Conservation (phyloP, 2,888 invertebrate species). For the Drosophila trichaetosa region DNA sequence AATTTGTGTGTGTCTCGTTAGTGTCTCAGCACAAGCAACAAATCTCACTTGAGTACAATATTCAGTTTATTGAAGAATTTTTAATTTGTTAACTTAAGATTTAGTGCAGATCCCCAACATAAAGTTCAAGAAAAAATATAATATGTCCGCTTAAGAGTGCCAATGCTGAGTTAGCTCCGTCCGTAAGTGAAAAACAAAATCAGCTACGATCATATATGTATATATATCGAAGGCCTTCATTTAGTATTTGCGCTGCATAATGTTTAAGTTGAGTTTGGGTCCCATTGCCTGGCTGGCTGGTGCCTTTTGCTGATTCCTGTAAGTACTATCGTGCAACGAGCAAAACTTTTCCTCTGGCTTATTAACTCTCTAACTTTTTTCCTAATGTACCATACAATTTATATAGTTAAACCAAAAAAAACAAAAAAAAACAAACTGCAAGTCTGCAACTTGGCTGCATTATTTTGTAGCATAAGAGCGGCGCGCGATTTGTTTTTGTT, state of each 20-base stretch:
- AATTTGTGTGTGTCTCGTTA: slow-evolving; percentile 1
- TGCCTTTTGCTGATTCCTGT: slow-evolving; percentile 42
- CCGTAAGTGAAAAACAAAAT: slow-evolving; percentile 7
- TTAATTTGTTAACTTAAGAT: neutral
- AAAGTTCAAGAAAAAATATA: neutral
- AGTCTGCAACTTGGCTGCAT: slow-evolving; percentile 32
- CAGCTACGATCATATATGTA: neutral
- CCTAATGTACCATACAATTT: slow-evolving; percentile 18
- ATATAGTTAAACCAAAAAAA: slow-evolving; percentile 18
- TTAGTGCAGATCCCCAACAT: neutral
- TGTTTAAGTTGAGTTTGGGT: slow-evolving; percentile 37
- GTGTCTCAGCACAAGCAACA: slow-evolving; percentile 3
- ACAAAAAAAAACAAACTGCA: slow-evolving; percentile 14
- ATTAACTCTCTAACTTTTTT: slow-evolving; percentile 32
- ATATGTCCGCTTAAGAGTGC: slow-evolving; percentile 3
- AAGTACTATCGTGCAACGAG: slow-evolving; percentile 51
- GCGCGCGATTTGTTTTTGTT: slow-evolving; percentile 21
- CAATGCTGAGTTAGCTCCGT: neutral
- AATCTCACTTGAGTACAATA: neutral
- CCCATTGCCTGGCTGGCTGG: slow-evolving; percentile 33
- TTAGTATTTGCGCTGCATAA: slow-evolving; percentile 28
- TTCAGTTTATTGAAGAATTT: slow-evolving; percentile 3
- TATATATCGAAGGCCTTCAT: slow-evolving; percentile 5
- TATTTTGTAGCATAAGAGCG: slow-evolving; percentile 29
- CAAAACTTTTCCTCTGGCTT: slow-evolving; percentile 52